Base-by-base conservation (phyloP, 2,113 vertebrate genomes). In the Typhlomys cinereus region DNA sequence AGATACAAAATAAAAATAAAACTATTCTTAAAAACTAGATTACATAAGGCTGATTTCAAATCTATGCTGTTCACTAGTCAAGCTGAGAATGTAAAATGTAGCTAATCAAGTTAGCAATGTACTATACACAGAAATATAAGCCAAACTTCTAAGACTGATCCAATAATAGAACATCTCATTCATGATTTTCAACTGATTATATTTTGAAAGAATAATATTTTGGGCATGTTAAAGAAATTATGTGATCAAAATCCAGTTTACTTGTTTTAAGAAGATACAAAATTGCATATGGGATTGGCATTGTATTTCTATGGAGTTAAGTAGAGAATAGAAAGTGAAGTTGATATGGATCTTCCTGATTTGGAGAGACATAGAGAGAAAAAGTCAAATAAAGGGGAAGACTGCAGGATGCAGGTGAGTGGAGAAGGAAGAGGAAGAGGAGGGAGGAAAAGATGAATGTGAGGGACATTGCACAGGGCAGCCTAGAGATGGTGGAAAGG, bases 251-350 rank as follows among this genome's bases (percentile, higher is more conserved):
- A 90, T 18, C 79, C 17, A 75, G 86, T 80, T 81, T n/a, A 44
- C 5, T 27, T 73, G 5, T 91, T 91, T 93, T n/a, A 84, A 52
- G 41, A 84, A 94, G 87, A 69, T 39, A 17, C 41, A 89, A 89
- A 90, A 54, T 62, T 78, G 54, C 4, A 41, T n/a, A 17, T 12
- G 62, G 41, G 12, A 5, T 59, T 84, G 75, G 10, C 12, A 89
- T 94, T 94, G 92, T 67, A 85, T 89, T 87, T 88, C 73, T 92
- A 39, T 50, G 44, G 41, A 54, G 12, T 10, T 86, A 39, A 78
- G 18, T 18, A 78, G n/a, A 48, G 39, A 74, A 70, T 36, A 34
- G 31, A 76, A 64, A 71, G 54, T n/a, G n/a, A 87, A 87, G 23
- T 1, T 10, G 64, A 31, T 4, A n/a, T 29, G 29, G 5, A 13